A percentile compares a stretch with the other conserved stretches of the same genome.
Evolutionary conservation across 2,113 vertebrate genomes (phyloP).

Genomic region (Okapia johnstoni): DNA sequence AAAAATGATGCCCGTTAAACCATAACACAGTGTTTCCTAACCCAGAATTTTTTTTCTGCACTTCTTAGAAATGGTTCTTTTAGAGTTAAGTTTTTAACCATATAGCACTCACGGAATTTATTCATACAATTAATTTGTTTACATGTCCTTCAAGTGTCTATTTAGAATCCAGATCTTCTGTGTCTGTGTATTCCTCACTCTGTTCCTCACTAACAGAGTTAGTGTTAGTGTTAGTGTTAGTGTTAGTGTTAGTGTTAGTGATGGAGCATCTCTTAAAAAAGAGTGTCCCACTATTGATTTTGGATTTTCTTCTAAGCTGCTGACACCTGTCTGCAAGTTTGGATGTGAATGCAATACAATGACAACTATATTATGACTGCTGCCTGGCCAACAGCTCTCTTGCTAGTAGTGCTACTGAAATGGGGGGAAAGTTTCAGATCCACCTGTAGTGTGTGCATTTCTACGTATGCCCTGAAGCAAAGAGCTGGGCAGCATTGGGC

Average conservation of each 20-base stretch:
- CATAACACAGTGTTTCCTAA: neutral
- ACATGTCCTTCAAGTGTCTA: neutral
- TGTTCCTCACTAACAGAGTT: too few species aligned
- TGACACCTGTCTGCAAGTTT: neutral
- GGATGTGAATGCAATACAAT: neutral
- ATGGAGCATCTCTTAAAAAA: neutral
- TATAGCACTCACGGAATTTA: neutral
- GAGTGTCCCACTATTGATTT: neutral
- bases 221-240: too few species aligned
- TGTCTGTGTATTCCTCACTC: neutral
- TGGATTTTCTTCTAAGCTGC: neutral
- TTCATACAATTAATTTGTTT: neutral
- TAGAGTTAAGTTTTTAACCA: neutral
- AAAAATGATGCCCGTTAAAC: neutral
- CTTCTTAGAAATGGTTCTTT: neutral
- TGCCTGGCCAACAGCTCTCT: neutral
- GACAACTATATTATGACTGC: neutral
- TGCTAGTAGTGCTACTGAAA: neutral
- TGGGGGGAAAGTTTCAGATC: neutral
- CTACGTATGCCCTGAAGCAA: accelerated
- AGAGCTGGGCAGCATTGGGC: neutral
- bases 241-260: neutral
- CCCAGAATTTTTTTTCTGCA: neutral
- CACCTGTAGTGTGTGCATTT: neutral
- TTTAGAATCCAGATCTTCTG: neutral